Evolutionary conservation across 2,888 invertebrate genomes (phyloP).

Genomic region (Harpalus rubripes): DNA sequence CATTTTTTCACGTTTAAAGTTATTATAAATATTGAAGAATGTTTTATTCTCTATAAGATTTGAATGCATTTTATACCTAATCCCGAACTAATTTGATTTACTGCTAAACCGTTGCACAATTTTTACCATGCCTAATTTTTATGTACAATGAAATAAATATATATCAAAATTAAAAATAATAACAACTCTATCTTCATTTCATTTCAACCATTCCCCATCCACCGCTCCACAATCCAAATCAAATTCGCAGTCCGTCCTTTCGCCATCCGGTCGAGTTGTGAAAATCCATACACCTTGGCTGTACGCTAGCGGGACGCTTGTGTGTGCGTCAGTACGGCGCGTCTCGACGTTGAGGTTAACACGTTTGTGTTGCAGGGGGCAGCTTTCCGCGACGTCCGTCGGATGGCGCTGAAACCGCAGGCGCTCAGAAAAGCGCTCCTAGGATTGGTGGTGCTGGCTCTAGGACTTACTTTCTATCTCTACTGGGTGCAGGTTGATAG

Average conservation of each 20-base stretch:
- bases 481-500: slow-evolving; percentile 75
- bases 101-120: too few species aligned
- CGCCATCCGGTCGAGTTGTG: background rate
- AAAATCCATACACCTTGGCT: slow-evolving; percentile 33
- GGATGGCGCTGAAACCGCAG: slow-evolving; percentile 72
- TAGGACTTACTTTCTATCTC: slow-evolving; percentile 78
- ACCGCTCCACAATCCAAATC: background rate
- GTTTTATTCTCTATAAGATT: too few species aligned
- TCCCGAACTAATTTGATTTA: too few species aligned
- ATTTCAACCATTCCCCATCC: background rate
- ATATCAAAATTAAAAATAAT: too few species aligned
- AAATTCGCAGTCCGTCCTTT: too few species aligned
- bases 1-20: too few species aligned
- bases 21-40: too few species aligned
- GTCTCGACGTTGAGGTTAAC: slow-evolving; percentile 1
- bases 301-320: slow-evolving; percentile 1
- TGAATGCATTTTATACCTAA: too few species aligned
- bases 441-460: slow-evolving; percentile 79
- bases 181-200: too few species aligned
- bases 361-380: slow-evolving; percentile 36
- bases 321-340: background rate
- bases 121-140: too few species aligned
- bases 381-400: slow-evolving; percentile 9
- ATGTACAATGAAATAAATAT: too few species aligned
- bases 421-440: slow-evolving; percentile 80